Conservation (phyloP, 2,888 invertebrate genomes). For the Himalopsyche kuldschensis region DNA sequence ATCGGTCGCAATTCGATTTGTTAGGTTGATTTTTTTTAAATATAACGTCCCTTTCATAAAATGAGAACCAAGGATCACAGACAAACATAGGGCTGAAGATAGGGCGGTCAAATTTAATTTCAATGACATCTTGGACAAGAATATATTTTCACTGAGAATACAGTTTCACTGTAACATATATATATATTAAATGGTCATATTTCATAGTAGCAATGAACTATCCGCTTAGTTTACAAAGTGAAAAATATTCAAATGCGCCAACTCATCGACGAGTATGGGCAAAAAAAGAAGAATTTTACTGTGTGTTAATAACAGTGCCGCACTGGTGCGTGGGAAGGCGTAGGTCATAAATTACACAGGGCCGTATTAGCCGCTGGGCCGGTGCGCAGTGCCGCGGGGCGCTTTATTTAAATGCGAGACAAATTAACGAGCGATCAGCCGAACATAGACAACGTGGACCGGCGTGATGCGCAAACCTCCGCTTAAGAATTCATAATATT, state of each 20-base stretch:
- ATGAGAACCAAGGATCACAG: too few species aligned
- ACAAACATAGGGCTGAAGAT: too few species aligned
- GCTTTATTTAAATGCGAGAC: conserved; percentile 3
- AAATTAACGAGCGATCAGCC: conserved; percentile 11
- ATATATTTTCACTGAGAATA: too few species aligned
- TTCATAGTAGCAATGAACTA: too few species aligned
- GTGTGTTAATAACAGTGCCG: neutral
- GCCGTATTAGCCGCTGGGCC: neutral
- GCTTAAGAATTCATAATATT: neutral
- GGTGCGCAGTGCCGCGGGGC: neutral
- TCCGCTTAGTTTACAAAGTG: too few species aligned
- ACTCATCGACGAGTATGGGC: neutral
- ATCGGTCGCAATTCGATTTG: too few species aligned
- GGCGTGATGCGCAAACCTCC: neutral
- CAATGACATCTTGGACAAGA: too few species aligned
- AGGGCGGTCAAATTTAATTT: too few species aligned
- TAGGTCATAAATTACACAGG: conserved; percentile 1
- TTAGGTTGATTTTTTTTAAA: too few species aligned
- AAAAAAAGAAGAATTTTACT: neutral
- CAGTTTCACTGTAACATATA: too few species aligned
- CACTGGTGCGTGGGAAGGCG: neutral
- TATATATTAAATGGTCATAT: too few species aligned
- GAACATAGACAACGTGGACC: neutral
- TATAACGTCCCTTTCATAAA: too few species aligned
- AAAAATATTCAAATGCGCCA: neutral